These are phyloP conservation scores for Gibbula magus DNA, from an alignment of 2,888 invertebrate species.

Conservation along the genomic window DNA sequence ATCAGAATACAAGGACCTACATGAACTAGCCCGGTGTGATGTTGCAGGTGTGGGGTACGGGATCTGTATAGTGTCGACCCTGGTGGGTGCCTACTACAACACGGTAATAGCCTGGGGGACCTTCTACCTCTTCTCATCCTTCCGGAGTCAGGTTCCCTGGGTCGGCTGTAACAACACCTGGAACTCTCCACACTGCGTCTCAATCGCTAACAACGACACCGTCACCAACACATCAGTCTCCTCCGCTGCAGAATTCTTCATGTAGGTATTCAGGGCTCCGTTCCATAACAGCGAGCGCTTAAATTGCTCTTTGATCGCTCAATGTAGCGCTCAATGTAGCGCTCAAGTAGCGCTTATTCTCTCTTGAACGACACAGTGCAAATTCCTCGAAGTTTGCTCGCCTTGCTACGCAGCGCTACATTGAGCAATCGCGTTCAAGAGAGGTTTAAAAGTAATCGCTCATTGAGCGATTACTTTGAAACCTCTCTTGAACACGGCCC, in stretches of 20 bases:
- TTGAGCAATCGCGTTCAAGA: no score
- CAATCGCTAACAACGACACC: constrained; percentile 70
- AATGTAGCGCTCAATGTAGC: no score
- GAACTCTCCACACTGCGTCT: constrained; percentile 78
- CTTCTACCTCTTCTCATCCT: constrained; percentile 72
- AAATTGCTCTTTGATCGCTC: no score
- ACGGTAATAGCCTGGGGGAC: constrained; percentile 95
- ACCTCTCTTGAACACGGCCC: no score
- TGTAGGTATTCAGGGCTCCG: constrained; percentile 60
- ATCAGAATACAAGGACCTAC: no score
- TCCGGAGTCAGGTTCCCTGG: constrained; percentile 74
- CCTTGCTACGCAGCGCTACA: no score
- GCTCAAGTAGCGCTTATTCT: no score
- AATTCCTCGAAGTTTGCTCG: no score
- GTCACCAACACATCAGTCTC: constrained; percentile 57
- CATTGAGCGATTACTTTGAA: no score
- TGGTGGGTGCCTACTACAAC: constrained; percentile 90
- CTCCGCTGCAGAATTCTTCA: constrained; percentile 67
- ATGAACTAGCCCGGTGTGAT: not conserved
- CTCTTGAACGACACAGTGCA: no score
- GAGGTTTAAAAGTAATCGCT: no score
- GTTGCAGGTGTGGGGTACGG: constrained; percentile 93
- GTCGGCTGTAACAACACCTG: constrained; percentile 72
- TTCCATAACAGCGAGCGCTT: no score
- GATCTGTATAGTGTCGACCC: constrained; percentile 88